These are phyloP conservation scores for Poeciliopsis prolifica DNA, from an alignment of 2,113 vertebrate species.

Conservation along the genomic window DNA sequence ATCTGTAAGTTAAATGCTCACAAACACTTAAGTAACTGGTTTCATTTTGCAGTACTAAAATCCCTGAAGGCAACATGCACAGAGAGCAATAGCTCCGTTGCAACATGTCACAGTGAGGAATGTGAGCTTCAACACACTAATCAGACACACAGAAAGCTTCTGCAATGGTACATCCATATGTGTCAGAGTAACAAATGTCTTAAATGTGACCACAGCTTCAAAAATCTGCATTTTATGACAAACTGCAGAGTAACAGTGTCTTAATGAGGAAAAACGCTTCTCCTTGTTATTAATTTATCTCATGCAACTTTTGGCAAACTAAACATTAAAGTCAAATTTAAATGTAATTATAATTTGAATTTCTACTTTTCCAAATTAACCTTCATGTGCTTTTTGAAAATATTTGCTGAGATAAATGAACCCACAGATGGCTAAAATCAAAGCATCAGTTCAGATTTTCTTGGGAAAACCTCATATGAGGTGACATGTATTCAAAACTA, in stretches of 20 bases:
- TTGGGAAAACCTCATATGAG: neutral
- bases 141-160: slow-evolving; percentile 17
- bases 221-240: neutral
- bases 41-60: slow-evolving; percentile 53
- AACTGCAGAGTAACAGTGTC: neutral
- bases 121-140: slow-evolving; percentile 34
- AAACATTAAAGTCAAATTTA: neutral
- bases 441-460: neutral
- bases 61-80: slow-evolving; percentile 56
- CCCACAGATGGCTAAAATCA: neutral
- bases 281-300: neutral
- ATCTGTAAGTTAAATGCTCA: neutral
- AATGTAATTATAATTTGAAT: neutral
- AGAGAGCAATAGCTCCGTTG: slow-evolving; percentile 55
- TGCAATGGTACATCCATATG: neutral
- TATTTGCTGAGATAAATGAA: neutral
- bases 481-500: neutral
- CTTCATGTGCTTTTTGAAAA: neutral
- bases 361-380: neutral
- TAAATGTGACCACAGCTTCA: neutral
- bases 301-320: neutral
- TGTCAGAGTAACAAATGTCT: slow-evolving; percentile 1
- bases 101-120: slow-evolving; percentile 71
- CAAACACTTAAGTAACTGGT: slow-evolving; percentile 21
- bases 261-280: neutral